phyloP scores from a whole-genome alignment of 2,888 invertebrate species.

The Thereva unica region DNA sequence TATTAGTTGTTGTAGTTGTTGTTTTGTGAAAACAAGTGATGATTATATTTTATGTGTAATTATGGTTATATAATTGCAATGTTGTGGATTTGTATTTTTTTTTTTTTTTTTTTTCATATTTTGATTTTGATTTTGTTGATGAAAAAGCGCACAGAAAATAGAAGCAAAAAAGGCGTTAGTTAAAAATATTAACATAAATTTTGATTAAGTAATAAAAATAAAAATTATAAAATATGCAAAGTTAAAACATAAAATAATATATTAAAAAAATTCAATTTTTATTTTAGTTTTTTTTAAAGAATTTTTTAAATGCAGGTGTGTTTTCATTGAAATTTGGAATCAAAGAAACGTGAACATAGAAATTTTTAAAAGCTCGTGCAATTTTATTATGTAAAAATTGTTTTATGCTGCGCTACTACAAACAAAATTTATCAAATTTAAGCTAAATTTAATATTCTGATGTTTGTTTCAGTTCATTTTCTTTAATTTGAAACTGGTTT shows the following conservation, averaged over 20 bases:
- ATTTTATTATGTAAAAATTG: no score
- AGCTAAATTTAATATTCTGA: no score
- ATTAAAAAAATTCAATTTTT: neutral
- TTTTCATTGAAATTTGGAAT: no score
- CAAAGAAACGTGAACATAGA: no score
- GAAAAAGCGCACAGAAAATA: constrained; percentile 44
- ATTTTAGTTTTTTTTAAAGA: no score
- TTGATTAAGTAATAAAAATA: constrained; percentile 7
- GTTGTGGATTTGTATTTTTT: constrained; percentile 31
- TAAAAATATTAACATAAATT: constrained; percentile 21
- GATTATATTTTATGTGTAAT: constrained; percentile 24
- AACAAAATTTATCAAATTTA: no score
- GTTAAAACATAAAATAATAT: neutral
- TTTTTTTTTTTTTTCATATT: constrained; percentile 37
- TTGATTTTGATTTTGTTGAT: constrained; percentile 41
- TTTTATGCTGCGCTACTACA: no score
- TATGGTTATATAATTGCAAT: constrained; percentile 15
- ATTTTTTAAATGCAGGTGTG: no score
- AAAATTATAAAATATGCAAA: neutral
- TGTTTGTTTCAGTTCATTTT: no score
- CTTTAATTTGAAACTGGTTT: no score
- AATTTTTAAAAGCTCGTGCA: no score
- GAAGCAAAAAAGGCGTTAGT: constrained; percentile 36
- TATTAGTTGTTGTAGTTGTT: constrained; percentile 8
- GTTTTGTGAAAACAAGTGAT: constrained; percentile 19